These are phyloP conservation scores for Camarhynchus parvulus DNA, from an alignment of 2,113 vertebrate species.

Conservation along the genomic window DNA sequence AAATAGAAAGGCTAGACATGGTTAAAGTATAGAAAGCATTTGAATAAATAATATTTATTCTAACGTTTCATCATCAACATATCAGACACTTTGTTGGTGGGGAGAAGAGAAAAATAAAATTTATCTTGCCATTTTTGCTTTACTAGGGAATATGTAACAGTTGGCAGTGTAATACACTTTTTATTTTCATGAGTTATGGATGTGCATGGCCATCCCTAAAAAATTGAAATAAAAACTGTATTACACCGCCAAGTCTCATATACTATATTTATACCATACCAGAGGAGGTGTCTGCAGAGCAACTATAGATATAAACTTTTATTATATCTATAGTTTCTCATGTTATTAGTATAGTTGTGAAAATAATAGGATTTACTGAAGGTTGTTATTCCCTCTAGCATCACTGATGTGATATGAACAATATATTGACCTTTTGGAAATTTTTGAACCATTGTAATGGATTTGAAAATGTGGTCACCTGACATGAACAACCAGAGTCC, in stretches of 20 bases:
- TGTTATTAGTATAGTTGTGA: conserved; percentile 76
- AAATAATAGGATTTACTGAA: conserved; percentile 77
- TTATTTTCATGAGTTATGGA: conserved; percentile 78
- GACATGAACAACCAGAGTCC: neutral
- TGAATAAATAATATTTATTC: conserved; percentile 23
- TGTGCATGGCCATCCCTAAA: conserved; percentile 75
- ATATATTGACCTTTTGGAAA: conserved; percentile 66
- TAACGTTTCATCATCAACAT: conserved; percentile 37
- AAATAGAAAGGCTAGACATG: neutral
- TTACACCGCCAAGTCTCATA: conserved; percentile 75
- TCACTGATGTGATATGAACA: conserved; percentile 62
- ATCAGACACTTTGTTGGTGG: conserved; percentile 53
- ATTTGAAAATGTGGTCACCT: conserved; percentile 26
- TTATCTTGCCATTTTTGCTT: conserved; percentile 76
- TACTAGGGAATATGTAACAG: conserved; percentile 75
- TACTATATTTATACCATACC: conserved; percentile 77
- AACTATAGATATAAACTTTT: conserved; percentile 77
- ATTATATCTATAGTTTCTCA: conserved; percentile 76
- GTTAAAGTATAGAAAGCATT: neutral
- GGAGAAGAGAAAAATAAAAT: conserved; percentile 65
- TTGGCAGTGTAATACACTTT: conserved; percentile 77
- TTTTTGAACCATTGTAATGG: conserved; percentile 5
- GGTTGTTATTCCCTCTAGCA: conserved; percentile 67
- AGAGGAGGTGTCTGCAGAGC: conserved; percentile 76
- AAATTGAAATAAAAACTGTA: conserved; percentile 77